Evolutionary conservation across 2,797 vertebrate species (phyloP).

Genomic region (Melanogrammus aeglefinus): DNA sequence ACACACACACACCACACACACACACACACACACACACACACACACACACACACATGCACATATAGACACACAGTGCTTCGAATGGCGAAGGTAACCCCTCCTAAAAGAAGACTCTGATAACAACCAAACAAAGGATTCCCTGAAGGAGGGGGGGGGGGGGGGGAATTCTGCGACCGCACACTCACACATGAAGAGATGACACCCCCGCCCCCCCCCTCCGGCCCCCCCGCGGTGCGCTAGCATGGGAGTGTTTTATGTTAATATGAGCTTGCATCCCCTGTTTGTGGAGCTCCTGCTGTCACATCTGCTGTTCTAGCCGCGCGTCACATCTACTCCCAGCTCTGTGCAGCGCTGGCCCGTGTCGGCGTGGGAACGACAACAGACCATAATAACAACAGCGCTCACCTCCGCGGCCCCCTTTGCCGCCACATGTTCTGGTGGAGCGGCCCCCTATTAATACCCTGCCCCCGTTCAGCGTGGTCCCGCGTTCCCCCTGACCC

Average conservation of each 20-base stretch:
- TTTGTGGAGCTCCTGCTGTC: neutral
- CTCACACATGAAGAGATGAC: neutral
- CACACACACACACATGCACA: neutral
- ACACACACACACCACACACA: neutral
- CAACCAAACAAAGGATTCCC: neutral
- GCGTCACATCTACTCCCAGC: neutral
- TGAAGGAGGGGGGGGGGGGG: too few relatives aligned
- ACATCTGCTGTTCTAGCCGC: neutral
- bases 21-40: neutral
- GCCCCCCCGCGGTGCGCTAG: too few relatives aligned
- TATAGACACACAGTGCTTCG: neutral
- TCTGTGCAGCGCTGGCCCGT: neutral
- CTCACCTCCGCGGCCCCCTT: neutral
- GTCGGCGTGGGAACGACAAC: neutral
- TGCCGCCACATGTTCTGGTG: neutral
- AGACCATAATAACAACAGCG: neutral
- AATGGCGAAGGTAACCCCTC: neutral
- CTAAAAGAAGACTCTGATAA: neutral
- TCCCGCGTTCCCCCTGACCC: neutral
- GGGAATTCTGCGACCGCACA: neutral
- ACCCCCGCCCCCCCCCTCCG: too few relatives aligned
- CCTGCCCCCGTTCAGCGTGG: neutral
- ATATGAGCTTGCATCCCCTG: neutral
- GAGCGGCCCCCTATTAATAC: neutral
- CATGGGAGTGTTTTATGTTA: neutral